A percentile compares a stretch with the other conserved stretches of the same genome.
These are phyloP conservation scores for Leucopsar rothschildi DNA, from an alignment of 2,113 vertebrate genomes.

Conservation along the genomic window DNA sequence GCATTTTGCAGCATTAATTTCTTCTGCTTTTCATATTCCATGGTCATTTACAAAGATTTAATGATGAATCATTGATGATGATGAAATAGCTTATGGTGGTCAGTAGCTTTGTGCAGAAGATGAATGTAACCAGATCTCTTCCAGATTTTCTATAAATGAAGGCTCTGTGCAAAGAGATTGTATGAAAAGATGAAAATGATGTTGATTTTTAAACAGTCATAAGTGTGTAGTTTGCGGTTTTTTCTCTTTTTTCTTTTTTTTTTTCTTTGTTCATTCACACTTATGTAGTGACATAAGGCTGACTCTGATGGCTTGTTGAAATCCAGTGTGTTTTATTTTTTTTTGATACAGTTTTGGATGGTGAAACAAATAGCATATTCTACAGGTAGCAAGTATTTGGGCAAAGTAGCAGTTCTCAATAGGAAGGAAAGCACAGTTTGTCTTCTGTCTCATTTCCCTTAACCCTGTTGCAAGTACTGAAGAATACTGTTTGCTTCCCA, in stretches of 20 bases:
- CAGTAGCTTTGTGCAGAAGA: background rate
- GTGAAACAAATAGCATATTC: background rate
- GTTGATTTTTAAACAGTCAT: background rate
- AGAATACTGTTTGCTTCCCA: background rate
- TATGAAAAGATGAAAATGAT: background rate
- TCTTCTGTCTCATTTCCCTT: background rate
- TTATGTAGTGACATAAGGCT: background rate
- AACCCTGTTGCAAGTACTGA: background rate
- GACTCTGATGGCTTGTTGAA: background rate
- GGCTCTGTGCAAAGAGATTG: background rate
- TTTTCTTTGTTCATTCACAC: background rate
- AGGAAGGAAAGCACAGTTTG: background rate
- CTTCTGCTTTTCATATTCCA: background rate
- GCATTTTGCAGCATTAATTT: background rate
- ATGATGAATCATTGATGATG: background rate
- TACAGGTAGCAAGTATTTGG: background rate
- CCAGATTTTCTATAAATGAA: background rate
- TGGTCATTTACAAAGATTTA: background rate
- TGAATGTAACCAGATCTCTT: background rate
- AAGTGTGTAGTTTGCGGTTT: background rate
- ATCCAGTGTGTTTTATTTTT: background rate
- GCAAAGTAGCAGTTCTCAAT: background rate
- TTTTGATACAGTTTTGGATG: fast-evolving
- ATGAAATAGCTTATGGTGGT: background rate
- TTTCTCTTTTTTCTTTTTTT: too few relatives aligned